A percentile compares a stretch with the other conserved stretches of the same genome.
Conservation (phyloP, 1,140 invertebrate genomes). For the Rhopalosiphum maidis region DNA sequence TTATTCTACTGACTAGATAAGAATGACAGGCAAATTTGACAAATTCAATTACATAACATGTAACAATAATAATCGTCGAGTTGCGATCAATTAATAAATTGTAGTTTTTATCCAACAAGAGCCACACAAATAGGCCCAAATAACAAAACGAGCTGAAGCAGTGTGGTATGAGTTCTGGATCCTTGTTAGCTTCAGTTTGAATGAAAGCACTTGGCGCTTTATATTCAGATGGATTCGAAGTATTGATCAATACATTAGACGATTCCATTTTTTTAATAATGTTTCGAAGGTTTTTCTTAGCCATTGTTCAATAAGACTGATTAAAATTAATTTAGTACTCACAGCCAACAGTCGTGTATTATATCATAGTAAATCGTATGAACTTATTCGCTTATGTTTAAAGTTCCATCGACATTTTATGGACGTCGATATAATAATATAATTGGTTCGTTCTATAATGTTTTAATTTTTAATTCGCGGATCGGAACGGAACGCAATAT, state of each 20-base stretch:
- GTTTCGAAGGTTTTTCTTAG: conserved; percentile 34
- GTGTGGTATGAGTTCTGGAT: conserved; percentile 38
- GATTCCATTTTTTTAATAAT: conserved; percentile 8
- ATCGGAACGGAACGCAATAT: background rate
- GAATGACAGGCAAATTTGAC: background rate
- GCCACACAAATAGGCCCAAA: conserved; percentile 23
- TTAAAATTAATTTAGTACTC: background rate
- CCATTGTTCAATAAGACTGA: conserved; percentile 5
- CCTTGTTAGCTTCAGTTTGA: conserved; percentile 30
- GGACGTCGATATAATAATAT: background rate
- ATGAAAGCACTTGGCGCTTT: background rate
- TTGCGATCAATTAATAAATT: conserved; percentile 34
- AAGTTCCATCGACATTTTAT: background rate
- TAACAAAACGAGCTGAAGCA: conserved; percentile 43
- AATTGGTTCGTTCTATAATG: background rate
- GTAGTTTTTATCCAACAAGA: conserved; percentile 43
- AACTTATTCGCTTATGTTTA: background rate
- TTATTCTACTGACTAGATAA: conserved; percentile 25
- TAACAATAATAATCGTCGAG: background rate
- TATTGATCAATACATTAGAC: background rate
- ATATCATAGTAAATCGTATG: background rate
- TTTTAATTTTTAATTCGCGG: background rate
- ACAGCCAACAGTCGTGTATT: background rate
- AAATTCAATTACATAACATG: conserved; percentile 40
- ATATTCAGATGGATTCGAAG: background rate